Evolutionary conservation across 2,797 vertebrate species (phyloP), one percentile per base, ranked within the genome.

Genomic region (Enteromius viviparus): DNA sequence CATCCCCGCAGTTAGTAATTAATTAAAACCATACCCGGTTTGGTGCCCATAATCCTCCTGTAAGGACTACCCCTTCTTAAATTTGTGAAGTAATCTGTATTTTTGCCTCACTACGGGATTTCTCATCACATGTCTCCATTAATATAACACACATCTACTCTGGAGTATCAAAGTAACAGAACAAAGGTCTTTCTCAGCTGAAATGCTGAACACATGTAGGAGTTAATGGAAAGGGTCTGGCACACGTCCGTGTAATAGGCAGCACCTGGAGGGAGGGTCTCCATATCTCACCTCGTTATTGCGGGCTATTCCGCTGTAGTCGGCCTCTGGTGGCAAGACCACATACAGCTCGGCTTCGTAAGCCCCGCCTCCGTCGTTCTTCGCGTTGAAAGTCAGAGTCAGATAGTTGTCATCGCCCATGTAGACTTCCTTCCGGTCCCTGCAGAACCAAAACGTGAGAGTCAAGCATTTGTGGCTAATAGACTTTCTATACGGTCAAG

Each of bases 271-370:
- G 49, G 62, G 37, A 21, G 49, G 58, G 55, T 84, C 45, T 17
- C 26, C 26, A 2, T n/a, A 53, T 62, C 92, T 94, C 90, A 97
- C 97, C 95, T 96, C 96, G 21, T 96, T 96, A 42, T 96, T 95
- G 68, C 96, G 95, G 78, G 96, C 92, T 2, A 98, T 96, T 21
- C 97, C 97, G 1, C 93, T 96, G 91, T 98, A 98, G 85, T 97
- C 96, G 0, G 96, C 97, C 82, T 97, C 96, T 0, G 95, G 93
- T n/a, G 97, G 97, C 65, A 97, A 92, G 0, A 94, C 94, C 88
- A 97, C 96, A 0, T 96, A 94, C 32, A 98, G 94, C 91, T 98
- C 97, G 0, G 97, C 95, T 87, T 98, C 97, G 0, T 98, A 98
- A 0, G 97, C 97, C 0, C 97, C 97, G 1, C 97, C 97, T 0